Percentiles rank a stretch among this genome's conserved stretches.
Conservation (phyloP, 2,888 invertebrate species). For the Gastracanthus pulcherrimus region DNA sequence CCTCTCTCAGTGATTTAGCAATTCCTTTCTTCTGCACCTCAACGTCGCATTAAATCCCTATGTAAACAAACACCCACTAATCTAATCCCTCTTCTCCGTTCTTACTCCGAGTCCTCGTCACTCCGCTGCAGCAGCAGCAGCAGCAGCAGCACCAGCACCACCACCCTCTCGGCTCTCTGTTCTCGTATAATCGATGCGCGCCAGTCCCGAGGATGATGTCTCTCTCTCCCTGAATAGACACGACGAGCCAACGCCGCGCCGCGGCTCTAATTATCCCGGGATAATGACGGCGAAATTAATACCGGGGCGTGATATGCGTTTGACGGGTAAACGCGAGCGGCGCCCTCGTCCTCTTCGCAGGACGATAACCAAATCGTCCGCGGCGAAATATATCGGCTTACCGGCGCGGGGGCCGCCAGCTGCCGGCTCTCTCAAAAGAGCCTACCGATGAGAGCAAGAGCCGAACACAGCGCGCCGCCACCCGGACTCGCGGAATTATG, state of each 20-base stretch:
- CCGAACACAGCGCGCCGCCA: no score
- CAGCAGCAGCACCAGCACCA: no score
- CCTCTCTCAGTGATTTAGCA: no score
- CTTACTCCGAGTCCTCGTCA: neutral
- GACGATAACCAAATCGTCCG: slow-evolving; percentile 37
- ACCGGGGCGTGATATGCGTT: slow-evolving; percentile 30
- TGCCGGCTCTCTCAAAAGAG: neutral
- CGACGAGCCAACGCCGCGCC: neutral
- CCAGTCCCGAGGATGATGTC: slow-evolving; percentile 27
- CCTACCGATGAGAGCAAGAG: neutral
- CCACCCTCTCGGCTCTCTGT: neutral
- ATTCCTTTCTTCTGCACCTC: no score
- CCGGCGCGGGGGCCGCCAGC: neutral
- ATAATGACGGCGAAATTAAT: slow-evolving; percentile 50
- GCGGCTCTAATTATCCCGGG: slow-evolving; percentile 42
- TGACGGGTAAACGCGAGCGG: slow-evolving; percentile 40
- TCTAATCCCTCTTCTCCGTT: neutral
- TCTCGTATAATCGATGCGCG: slow-evolving; percentile 58
- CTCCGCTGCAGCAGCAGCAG: no score
- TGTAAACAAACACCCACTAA: slow-evolving; percentile 18
- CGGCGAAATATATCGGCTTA: slow-evolving; percentile 25
- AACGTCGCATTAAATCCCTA: neutral
- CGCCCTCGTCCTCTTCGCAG: neutral
- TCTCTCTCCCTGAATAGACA: slow-evolving; percentile 33
- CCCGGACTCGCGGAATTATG: slow-evolving; percentile 35